Evolutionary conservation across 1,140 invertebrate species (phyloP), one percentile per base, ranked within the genome.

Genomic region (Mizuhopecten yessoensis): DNA sequence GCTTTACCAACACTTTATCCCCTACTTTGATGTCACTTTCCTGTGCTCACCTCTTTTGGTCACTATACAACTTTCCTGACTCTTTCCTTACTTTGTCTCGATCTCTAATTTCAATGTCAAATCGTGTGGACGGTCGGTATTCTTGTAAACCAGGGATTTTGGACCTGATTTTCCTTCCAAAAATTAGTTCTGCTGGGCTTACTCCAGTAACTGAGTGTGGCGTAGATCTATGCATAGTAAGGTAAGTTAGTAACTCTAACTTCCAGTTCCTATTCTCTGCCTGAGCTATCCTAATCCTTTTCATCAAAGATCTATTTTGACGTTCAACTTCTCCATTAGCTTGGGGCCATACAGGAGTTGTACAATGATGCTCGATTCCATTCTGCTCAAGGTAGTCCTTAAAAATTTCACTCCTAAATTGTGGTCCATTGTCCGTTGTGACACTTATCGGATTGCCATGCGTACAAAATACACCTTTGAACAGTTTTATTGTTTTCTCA

Each of bases 281-380:
- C 9, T 93, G 88, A 13, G 90, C 91, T 17, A 91, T 92, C 15
- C 87, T 57, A 17, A 93, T 57, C 3, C 86, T 0, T 88, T 94
- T 94, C 34, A 93, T 29, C 13, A 94, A 15, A 86, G 93, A 92
- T 11, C 86, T 23, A 89, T 94, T 94, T 49, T 91, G 89, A 23
- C 92, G 29, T 90, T 94, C 92, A 34, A 94, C 88, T 86, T 92
- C 90, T 0, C 94, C 92, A 87, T 94, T 94, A 20, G 89, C 91
- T 88, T 93, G 91, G 0, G 92, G 91, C 90, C 91, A 94, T 29
- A 89, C 45, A 7, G 91, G 88, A 15, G 92, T 92, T 1, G 36
- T 91, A n/a, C 42, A 36, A 34, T 45, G 34, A 36, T 92, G 90
- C 3, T 91, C 87, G 15, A 93, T 91, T 17, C 89, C 88, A 87